Evolutionary conservation across 1,140 invertebrate species (phyloP), one percentile per base, ranked within the genome.

Genomic region (Propsilocerus akamusi): DNA sequence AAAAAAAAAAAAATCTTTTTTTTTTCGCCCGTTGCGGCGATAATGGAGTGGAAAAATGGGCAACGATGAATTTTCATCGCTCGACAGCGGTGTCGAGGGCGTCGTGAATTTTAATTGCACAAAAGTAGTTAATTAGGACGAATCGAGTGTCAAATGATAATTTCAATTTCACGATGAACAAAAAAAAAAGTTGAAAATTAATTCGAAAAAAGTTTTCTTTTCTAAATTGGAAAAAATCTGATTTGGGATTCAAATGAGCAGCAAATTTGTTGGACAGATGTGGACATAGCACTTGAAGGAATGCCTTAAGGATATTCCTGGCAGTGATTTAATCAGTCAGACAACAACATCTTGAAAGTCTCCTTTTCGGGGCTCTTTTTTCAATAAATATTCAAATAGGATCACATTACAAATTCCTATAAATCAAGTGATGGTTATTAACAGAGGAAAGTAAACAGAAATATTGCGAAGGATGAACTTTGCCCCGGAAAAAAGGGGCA

Each of bases 361-460:
- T 41, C 22, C 22, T 8, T 41, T 20, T n/a, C 10, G 17, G 14
- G 22, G 22, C 12, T 41, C 14, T 41, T 41, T 41, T 41, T 20
- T 41, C 34, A 41, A 41, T 41, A 41, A 41, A 41, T 41, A 41
- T 41, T 41, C 14, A 41, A 41, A 41, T 41, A 41, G 34, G 34
- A 41, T 41, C 34, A 41, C 17, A 41, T 20, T 20, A 10, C 34
- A 41, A 41, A 41, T 41, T 41, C 34, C 34, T 41, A 41, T 41
- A 41, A 41, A 41, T 41, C 34, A 41, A 41, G 34, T 41, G 34
- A 41, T 41, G 34, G 34, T 41, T 41, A 41, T 41, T 41, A 41
- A 41, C 34, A 41, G 34, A 22, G n/a, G n/a, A 41, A 41, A 41
- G 22, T 41, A 41, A 41, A 41, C 34, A 41, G 17, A 20, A 20